Conservation (phyloP, 1,140 invertebrate genomes). For the Hylaeus volcanicus region DNA sequence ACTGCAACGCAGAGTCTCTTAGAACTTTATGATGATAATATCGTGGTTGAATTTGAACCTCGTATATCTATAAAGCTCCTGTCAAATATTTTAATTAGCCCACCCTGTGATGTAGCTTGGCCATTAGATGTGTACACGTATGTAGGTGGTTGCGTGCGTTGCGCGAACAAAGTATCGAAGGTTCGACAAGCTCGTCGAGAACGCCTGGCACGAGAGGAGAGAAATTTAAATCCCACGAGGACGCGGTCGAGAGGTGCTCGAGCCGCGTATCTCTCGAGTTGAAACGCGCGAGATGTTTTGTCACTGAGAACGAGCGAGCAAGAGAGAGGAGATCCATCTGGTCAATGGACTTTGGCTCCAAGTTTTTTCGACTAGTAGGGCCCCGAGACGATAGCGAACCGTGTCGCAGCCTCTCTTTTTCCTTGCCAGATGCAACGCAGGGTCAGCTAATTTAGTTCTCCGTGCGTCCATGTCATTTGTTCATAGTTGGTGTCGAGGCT, state of each 20-base stretch:
- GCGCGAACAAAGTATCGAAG: no score
- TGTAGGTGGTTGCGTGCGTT: no score
- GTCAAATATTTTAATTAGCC: no score
- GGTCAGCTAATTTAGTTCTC: slow-evolving; percentile 56
- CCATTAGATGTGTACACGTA: no score
- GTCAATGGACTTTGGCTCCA: slow-evolving; percentile 70
- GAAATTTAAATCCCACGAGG: slow-evolving; percentile 46
- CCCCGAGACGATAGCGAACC: slow-evolving; percentile 54
- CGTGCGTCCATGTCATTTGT: slow-evolving; percentile 4
- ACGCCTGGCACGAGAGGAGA: background rate
- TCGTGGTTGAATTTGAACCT: no score
- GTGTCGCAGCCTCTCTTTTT: slow-evolving; percentile 57
- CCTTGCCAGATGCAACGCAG: slow-evolving; percentile 66
- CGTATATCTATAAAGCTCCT: no score
- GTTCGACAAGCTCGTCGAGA: no score
- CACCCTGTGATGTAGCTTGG: no score
- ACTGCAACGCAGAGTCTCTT: no score
- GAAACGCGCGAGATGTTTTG: slow-evolving; percentile 28
- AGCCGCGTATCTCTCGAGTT: slow-evolving; percentile 39
- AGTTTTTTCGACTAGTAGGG: slow-evolving; percentile 52
- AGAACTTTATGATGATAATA: no score
- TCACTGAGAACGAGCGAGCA: slow-evolving; percentile 29
- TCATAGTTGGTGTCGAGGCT: no score
- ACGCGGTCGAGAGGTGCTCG: background rate
- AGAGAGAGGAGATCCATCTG: slow-evolving; percentile 63